Base-by-base conservation (phyloP, 2,113 vertebrate species). In the Oxyruncus cristatus region DNA sequence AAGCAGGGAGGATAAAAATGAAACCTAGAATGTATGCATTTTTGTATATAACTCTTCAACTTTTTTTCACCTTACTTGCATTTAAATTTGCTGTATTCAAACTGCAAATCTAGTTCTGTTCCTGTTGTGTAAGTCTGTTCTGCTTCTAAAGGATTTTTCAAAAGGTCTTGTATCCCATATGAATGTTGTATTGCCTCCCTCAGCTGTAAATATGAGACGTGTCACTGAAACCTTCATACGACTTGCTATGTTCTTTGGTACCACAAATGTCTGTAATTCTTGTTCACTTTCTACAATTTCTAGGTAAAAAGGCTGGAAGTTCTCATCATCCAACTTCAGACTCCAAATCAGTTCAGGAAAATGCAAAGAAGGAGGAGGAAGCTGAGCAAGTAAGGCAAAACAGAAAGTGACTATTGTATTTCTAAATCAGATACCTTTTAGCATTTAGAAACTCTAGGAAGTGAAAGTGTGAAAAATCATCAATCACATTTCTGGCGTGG, bases 271-370 rank as follows among this genome's bases (percentile, higher is more conserved):
- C 67, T 92, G 5, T 30, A 47, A 76, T 67, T 84, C 42, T 42
- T 73, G 17, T 35, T 53, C 49, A 12, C 37, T 89, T 67, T 87
- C 63, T 73, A 55, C 66, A 92, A 79, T 53, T 65, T 91, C 33
- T 96, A 99, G 99, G 98, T 95, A 98, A 98, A 94, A 99, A 98
- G 92, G 92, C 98, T 95, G 99, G 98, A 78, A 97, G 97, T 83
- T 98, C 98, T 53, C 98, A 98, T 28, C 98, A 97, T 87, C 97
- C 98, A 77, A 97, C 86, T 94, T 97, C 98, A 85, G 99, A 99
- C 41, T 87, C 95, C 80, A 98, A 70, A 93, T 83, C 87, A 35
- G 28, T 67, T 79, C 98, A 98, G 83, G 99, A 99, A 53, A 97
- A 62, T 28, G 62, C 93, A 74, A 98, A 95, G 78, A 98, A 97